Evolutionary conservation across 1,140 invertebrate species (phyloP).

Genomic region (Anadara kagoshimensis): DNA sequence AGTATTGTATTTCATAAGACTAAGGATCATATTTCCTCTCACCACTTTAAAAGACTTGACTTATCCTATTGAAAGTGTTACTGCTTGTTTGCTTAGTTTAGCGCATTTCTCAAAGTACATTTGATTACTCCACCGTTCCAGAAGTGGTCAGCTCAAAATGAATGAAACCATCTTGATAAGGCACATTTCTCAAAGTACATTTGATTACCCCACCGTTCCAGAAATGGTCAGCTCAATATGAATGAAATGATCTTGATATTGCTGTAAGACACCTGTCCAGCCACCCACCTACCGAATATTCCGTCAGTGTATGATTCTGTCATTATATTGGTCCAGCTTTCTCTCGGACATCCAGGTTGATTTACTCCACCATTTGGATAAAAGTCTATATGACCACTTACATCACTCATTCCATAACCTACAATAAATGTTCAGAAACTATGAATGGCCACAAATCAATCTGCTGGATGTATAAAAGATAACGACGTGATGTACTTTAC

Average conservation of each 20-base stretch:
- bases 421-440: slow-evolving; percentile 7
- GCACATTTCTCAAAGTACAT: too few relatives aligned
- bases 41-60: too few relatives aligned
- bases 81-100: too few relatives aligned
- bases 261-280: background rate
- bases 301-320: slow-evolving; percentile 20
- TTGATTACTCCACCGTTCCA: background rate
- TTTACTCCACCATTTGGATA: slow-evolving; percentile 77
- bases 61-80: too few relatives aligned
- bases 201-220: background rate
- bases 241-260: background rate
- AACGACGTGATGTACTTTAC: background rate
- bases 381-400: slow-evolving; percentile 86
- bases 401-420: slow-evolving; percentile 59
- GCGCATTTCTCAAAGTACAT: too few relatives aligned
- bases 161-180: background rate
- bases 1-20: too few relatives aligned
- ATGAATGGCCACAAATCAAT: background rate
- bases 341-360: slow-evolving; percentile 67
- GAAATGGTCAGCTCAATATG: background rate
- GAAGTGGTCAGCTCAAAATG: background rate
- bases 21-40: too few relatives aligned
- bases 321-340: slow-evolving; percentile 48
- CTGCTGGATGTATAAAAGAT: background rate
- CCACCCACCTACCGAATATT: background rate